Conservation (phyloP, 2,797 vertebrate genomes). For the Fringilla coelebs region DNA sequence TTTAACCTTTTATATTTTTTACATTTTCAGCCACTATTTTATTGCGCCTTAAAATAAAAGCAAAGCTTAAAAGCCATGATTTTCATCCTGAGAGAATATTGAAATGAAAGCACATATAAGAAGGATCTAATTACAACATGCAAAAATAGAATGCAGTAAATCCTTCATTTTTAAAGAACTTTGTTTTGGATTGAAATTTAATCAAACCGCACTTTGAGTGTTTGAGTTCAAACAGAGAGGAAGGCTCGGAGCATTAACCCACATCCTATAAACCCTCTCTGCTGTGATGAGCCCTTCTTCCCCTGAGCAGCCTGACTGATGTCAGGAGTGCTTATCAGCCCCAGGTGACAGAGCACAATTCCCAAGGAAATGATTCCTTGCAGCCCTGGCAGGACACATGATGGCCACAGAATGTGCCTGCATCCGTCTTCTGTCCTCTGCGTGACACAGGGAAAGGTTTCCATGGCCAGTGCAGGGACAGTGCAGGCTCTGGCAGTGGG, state of each 20-base stretch:
- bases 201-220: constrained; percentile 38
- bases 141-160: constrained; percentile 45
- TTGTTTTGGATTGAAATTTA: constrained; percentile 59
- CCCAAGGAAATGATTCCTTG: neutral
- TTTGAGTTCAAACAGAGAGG: constrained; percentile 35
- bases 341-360: neutral
- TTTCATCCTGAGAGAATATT: constrained; percentile 52
- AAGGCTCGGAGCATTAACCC: constrained; percentile 18
- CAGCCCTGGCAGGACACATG: neutral
- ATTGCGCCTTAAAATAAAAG: constrained; percentile 18
- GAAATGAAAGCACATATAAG: constrained; percentile 35
- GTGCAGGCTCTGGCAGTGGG: neutral
- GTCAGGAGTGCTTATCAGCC: neutral
- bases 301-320: neutral
- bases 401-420: neutral
- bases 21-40: neutral
- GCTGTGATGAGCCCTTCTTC: neutral
- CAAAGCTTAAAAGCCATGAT: constrained; percentile 12
- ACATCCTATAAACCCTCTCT: neutral
- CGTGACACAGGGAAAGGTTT: neutral
- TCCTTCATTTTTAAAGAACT: constrained; percentile 44
- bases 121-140: constrained; percentile 54
- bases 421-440: neutral
- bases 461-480: neutral
- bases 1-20: neutral